Conservation (phyloP, 2,888 invertebrate genomes). For the Plebejus anna region DNA sequence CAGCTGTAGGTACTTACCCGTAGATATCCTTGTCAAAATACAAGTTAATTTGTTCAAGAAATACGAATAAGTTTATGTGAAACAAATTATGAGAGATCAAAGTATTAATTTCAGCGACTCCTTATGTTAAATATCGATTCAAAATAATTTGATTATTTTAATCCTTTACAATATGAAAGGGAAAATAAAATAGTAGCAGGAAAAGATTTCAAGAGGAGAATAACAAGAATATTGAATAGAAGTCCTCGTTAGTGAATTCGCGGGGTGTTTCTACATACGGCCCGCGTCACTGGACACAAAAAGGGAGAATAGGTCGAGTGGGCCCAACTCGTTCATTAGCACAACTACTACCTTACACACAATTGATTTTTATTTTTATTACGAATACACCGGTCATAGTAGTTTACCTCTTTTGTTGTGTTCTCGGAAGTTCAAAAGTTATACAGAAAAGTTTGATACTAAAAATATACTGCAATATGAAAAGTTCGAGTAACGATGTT, state of each 20-base stretch:
- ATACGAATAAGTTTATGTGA: no score
- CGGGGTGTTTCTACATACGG: background rate
- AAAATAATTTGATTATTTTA: no score
- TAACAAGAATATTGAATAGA: background rate
- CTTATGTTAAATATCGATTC: no score
- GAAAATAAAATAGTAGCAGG: background rate
- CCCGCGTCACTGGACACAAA: background rate
- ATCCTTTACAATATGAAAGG: no score
- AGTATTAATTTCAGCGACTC: no score
- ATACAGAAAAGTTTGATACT: background rate
- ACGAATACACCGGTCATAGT: conserved; percentile 34
- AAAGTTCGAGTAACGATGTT: background rate
- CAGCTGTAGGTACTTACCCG: background rate
- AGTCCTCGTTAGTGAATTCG: background rate
- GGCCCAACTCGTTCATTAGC: conserved; percentile 41
- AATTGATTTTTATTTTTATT: conserved; percentile 46
- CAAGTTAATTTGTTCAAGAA: no score
- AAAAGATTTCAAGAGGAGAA: background rate
- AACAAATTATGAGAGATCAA: background rate
- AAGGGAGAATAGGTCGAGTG: conserved; percentile 8
- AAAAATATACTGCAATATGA: background rate
- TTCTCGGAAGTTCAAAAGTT: background rate
- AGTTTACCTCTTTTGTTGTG: background rate
- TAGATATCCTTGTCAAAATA: no score
- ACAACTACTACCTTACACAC: conserved; percentile 44